A percentile compares a stretch with the other conserved stretches of the same genome.
phyloP scores from a whole-genome alignment of 2,888 invertebrate species.

The Hirtodrosophila duncani region DNA sequence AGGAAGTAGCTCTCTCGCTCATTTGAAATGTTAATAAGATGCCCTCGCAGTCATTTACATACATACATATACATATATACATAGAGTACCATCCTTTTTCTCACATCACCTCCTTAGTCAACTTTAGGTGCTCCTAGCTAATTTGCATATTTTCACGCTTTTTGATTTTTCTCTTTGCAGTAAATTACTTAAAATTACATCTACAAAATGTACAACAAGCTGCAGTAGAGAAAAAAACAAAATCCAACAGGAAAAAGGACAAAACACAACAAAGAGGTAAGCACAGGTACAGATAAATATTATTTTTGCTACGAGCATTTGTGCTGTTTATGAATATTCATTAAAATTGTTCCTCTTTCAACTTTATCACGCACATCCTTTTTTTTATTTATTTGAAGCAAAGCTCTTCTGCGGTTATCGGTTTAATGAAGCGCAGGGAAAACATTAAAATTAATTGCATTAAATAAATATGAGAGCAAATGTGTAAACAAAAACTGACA shows the following conservation, averaged over 20 bases:
- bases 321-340: constrained; percentile 39
- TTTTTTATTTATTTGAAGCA: too few relatives aligned
- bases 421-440: constrained; percentile 22
- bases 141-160: constrained; percentile 59
- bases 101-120: constrained; percentile 1
- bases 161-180: constrained; percentile 42
- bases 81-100: too few relatives aligned
- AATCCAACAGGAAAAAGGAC: constrained; percentile 3
- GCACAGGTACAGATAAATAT: constrained; percentile 54
- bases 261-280: constrained; percentile 35
- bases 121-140: constrained; percentile 15
- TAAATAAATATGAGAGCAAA: constrained; percentile 22
- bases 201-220: constrained; percentile 56
- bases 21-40: constrained; percentile 63
- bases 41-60: constrained; percentile 16
- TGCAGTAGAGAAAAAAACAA: constrained; percentile 23
- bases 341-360: constrained; percentile 14
- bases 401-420: constrained; percentile 7
- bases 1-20: constrained; percentile 24
- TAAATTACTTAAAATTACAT: constrained; percentile 62
- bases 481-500: constrained; percentile 1
- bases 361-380: constrained; percentile 24
- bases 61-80: too few relatives aligned
- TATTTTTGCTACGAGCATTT: constrained; percentile 12
- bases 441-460: constrained; percentile 32